Conservation (phyloP, 2,888 invertebrate genomes). For the Patella ulyssiponensis region DNA sequence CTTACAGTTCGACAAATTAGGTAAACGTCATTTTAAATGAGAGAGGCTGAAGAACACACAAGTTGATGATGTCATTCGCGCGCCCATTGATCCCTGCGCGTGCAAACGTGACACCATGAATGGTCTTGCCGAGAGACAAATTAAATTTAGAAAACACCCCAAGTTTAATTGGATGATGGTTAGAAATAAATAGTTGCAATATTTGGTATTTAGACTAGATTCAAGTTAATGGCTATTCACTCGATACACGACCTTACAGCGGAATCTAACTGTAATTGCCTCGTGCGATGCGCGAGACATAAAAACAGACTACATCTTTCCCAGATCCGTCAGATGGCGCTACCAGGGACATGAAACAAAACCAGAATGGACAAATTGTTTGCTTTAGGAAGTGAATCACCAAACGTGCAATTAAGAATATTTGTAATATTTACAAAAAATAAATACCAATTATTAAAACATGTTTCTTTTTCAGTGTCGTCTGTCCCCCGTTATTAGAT, state of each 20-base stretch:
- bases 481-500: conserved; percentile 1
- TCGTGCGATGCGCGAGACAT: not conserved
- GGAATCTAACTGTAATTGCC: conserved; percentile 9
- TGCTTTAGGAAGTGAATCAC: not conserved
- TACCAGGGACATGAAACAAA: not conserved
- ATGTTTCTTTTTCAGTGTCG: not conserved
- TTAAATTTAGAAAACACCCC: conserved; percentile 28
- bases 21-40: conserved; percentile 21
- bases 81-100: conserved; percentile 21
- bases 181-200: conserved; percentile 16
- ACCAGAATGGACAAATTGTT: not conserved
- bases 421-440: conserved; percentile 11
- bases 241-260: conserved; percentile 3
- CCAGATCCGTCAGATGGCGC: conserved; percentile 8
- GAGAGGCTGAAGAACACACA: conserved; percentile 13
- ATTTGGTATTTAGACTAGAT: conserved; percentile 9
- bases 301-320: conserved; percentile 5
- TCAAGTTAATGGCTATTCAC: conserved; percentile 4
- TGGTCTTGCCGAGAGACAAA: conserved; percentile 17
- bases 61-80: conserved; percentile 24
- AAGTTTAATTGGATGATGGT: conserved; percentile 28
- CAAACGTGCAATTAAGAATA: not conserved
- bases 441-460: conserved; percentile 7
- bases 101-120: conserved; percentile 27
- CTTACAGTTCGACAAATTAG: conserved; percentile 1